Conservation (phyloP, 2,888 invertebrate species). For the Melolontha melolontha region DNA sequence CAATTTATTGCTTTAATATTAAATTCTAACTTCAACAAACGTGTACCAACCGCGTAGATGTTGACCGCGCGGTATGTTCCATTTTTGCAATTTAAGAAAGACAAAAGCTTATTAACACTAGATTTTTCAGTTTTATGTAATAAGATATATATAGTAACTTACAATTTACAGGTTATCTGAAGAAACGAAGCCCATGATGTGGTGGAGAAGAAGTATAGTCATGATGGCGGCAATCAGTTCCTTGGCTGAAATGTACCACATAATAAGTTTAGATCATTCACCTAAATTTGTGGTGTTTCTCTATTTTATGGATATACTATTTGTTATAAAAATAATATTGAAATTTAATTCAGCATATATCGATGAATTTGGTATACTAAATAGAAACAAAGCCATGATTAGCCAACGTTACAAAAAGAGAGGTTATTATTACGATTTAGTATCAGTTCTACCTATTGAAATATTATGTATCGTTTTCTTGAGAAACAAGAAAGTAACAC, state of each 20-base stretch:
- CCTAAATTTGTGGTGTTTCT: constrained; percentile 20
- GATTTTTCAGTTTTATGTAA: too few relatives aligned
- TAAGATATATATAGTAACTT: too few relatives aligned
- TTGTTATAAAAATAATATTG: constrained; percentile 47
- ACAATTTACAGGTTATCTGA: constrained; percentile 11
- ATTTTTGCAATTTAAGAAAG: too few relatives aligned
- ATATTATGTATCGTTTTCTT: constrained; percentile 18
- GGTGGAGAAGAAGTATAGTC: constrained; percentile 10
- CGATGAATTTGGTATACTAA: constrained; percentile 49
- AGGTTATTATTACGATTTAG: constrained; percentile 31
- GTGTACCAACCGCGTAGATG: too few relatives aligned
- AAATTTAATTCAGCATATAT: constrained; percentile 49
- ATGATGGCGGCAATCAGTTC: constrained; percentile 22
- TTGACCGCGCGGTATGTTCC: too few relatives aligned
- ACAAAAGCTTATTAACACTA: too few relatives aligned
- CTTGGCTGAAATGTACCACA: constrained; percentile 43
- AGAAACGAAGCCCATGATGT: background rate
- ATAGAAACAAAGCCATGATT: constrained; percentile 30
- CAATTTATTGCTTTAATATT: too few relatives aligned
- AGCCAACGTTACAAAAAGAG: constrained; percentile 24
- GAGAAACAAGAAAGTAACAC: background rate
- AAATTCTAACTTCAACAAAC: too few relatives aligned
- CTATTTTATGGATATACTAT: constrained; percentile 48
- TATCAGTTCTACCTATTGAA: constrained; percentile 33
- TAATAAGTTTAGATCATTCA: constrained; percentile 19